Evolutionary conservation across 2,113 vertebrate species (phyloP), one percentile per base, ranked within the genome.

Genomic region (Edolisoma coerulescens): DNA sequence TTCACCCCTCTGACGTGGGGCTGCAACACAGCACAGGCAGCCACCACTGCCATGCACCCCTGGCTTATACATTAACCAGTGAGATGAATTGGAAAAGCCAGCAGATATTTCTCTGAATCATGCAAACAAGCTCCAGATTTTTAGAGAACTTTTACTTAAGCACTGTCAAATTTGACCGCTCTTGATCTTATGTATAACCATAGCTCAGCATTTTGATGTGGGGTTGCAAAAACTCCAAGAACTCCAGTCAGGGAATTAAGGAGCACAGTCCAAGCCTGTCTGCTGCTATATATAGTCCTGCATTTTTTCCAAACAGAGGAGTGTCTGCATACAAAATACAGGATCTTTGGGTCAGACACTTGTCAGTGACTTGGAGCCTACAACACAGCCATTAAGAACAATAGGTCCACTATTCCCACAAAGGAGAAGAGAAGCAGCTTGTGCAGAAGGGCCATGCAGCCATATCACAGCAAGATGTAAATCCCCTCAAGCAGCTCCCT

Each of bases 11-110:
- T 8, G 8, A 39, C 2, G 0, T 10, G 11, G 24, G 24, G 22
- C 37, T 10, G 2, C 56, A 45, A 7, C 27, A 53, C 16, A 53
- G 41, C 45, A 22, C 14, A 1, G 6, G 24, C 23, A 87, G 54
- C 54, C n/a, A 20, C 28, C 7, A 1, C 24, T 45, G 54, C 28
- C 1, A 0, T 2, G 15, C 19, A 3, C 20, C 41, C 27, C 35
- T 45, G 37, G 3, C 10, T 91, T 67, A 23, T 24, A 15, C 18
- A 54, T 37, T 28, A 37, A 17, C 21, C 39, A 45, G 6, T 8
- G 26, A 84, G n/a, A 28, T 26, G 13, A 70, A 50, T 3, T 50
- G n/a, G 49, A 78, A 81, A 91, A 78, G 10, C 3, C 17, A 37
- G 39, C 33, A 63, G 54, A 20, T 84, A 35, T 52, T 76, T 86